A percentile compares a stretch with the other conserved stretches of the same genome.
phyloP scores from a whole-genome alignment of 2,888 invertebrate genomes.

The Trichogramma evanescens region DNA sequence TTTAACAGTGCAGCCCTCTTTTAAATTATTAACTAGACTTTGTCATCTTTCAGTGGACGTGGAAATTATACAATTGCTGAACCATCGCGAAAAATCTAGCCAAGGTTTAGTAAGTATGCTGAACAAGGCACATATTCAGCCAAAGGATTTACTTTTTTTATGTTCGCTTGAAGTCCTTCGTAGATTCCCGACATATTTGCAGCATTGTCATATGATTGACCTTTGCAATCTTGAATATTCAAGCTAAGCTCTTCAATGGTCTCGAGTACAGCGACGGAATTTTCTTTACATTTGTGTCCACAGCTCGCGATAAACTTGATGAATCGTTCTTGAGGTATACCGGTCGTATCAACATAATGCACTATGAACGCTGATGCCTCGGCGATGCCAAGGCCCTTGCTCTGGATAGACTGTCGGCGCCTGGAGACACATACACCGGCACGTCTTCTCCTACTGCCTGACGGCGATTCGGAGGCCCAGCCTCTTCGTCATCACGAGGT shows the following conservation, averaged over 20 bases:
- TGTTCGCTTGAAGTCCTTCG: conserved; percentile 23
- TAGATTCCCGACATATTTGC: conserved; percentile 26
- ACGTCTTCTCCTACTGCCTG: too few relatives aligned
- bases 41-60: conserved; percentile 10
- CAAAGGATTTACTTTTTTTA: conserved; percentile 8
- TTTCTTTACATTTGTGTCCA: conserved; percentile 15
- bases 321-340: too few relatives aligned
- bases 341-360: background rate
- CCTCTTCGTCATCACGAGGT: too few relatives aligned
- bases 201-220: conserved; percentile 27
- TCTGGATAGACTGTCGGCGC: too few relatives aligned
- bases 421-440: too few relatives aligned
- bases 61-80: too few relatives aligned
- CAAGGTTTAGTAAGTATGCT: conserved; percentile 26
- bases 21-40: too few relatives aligned
- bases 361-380: background rate
- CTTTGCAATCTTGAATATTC: conserved; percentile 21
- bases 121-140: conserved; percentile 25
- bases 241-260: conserved; percentile 5
- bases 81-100: too few relatives aligned
- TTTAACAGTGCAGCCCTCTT: too few relatives aligned
- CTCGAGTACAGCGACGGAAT: conserved; percentile 14
- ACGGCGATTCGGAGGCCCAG: too few relatives aligned
- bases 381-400: too few relatives aligned
- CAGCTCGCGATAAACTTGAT: too few relatives aligned